Evolutionary conservation across 2,113 vertebrate genomes (phyloP).

Genomic region (Carettochelys insculpta): DNA sequence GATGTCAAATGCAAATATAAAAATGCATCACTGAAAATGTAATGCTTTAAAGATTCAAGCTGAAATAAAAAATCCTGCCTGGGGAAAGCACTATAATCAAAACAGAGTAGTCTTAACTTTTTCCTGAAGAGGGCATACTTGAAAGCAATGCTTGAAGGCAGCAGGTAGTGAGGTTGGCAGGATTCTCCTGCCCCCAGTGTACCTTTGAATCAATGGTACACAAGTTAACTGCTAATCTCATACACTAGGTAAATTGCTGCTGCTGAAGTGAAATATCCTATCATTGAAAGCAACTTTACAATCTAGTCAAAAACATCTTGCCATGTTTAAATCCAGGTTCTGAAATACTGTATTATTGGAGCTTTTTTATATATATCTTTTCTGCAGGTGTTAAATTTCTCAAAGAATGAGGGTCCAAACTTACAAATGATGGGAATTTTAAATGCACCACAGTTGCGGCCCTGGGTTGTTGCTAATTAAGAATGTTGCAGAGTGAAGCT

Average conservation of each 20-base stretch:
- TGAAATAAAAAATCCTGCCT: conserved; percentile 81
- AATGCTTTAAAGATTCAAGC: conserved; percentile 78
- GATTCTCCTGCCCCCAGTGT: neutral
- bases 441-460: neutral
- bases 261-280: neutral
- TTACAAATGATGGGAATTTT: conserved; percentile 35
- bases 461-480: neutral
- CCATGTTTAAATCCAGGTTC: conserved; percentile 10
- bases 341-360: conserved; percentile 32
- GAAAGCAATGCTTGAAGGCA: conserved; percentile 38
- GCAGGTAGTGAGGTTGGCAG: conserved; percentile 10
- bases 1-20: conserved; percentile 85
- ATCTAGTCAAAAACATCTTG: neutral
- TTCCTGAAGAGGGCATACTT: conserved; percentile 38
- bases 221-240: neutral
- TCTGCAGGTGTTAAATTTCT: conserved; percentile 29
- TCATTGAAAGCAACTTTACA: conserved; percentile 51
- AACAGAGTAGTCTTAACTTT: conserved; percentile 69
- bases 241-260: neutral
- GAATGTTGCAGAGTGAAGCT: neutral
- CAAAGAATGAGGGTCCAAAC: neutral
- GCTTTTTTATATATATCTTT: conserved; percentile 36
- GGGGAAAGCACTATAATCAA: conserved; percentile 76
- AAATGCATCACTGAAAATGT: conserved; percentile 81
- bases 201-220: neutral